These are phyloP conservation scores for Manacus vitellinus DNA, from an alignment of 2,113 vertebrate genomes.

Conservation along the genomic window DNA sequence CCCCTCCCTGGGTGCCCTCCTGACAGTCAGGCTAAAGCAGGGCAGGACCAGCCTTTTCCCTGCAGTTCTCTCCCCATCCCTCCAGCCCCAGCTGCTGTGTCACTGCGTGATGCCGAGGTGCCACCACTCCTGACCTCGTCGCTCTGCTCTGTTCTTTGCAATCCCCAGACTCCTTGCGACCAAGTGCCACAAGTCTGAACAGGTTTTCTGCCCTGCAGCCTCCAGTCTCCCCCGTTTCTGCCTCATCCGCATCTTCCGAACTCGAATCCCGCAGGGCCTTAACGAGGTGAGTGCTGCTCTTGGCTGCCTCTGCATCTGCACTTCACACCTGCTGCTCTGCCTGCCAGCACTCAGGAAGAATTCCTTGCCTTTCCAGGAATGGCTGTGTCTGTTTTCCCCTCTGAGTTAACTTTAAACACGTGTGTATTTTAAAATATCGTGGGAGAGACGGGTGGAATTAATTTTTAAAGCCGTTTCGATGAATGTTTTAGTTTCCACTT, in stretches of 20 bases:
- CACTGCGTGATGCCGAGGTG: not conserved
- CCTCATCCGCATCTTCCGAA: slow-evolving; percentile 80
- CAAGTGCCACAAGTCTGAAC: slow-evolving; percentile 88
- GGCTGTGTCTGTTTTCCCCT: not conserved
- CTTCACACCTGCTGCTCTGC: not conserved
- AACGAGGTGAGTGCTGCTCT: slow-evolving; percentile 78
- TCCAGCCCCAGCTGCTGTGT: not conserved
- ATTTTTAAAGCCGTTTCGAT: not conserved
- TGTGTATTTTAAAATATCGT: not conserved
- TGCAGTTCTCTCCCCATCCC: accelerated
- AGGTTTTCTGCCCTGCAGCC: slow-evolving; percentile 93
- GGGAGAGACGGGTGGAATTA: not conserved
- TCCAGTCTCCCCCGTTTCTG: slow-evolving; percentile 75
- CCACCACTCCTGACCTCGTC: not conserved
- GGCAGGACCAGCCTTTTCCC: not conserved
- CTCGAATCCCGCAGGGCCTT: slow-evolving; percentile 86
- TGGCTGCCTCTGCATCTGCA: accelerated
- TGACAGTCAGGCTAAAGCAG: too few species aligned
- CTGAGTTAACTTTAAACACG: not conserved
- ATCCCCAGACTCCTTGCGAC: slow-evolving; percentile 85
- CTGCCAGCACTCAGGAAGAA: not conserved
- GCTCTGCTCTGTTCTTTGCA: not conserved
- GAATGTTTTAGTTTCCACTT: not conserved
- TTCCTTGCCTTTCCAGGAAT: not conserved
- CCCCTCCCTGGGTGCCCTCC: not conserved